Conservation (phyloP, 2,797 vertebrate species). For the Acrossocheilus fasciatus region DNA sequence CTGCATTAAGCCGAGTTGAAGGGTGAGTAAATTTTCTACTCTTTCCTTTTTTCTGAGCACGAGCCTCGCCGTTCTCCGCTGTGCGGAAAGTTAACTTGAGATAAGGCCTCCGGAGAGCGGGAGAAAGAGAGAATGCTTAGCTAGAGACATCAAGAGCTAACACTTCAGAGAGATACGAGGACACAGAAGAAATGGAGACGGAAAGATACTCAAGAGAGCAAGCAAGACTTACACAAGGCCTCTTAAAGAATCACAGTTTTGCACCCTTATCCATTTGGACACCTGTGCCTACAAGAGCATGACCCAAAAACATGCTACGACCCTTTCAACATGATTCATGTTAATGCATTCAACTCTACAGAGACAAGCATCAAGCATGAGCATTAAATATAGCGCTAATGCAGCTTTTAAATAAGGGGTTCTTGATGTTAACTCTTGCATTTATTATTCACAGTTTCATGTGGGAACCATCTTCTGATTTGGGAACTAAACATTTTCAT, state of each 20-base stretch:
- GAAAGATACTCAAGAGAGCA: conserved; percentile 7
- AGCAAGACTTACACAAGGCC: conserved; percentile 9
- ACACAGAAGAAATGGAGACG: conserved; percentile 32
- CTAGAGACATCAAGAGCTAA: conserved; percentile 38
- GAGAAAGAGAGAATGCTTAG: conserved; percentile 28
- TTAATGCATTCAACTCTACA: background rate
- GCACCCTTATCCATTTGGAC: conserved; percentile 8
- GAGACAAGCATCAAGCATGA: background rate
- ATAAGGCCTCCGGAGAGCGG: conserved; percentile 9
- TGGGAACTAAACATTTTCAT: background rate
- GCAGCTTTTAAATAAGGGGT: background rate
- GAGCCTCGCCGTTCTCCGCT: background rate
- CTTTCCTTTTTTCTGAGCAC: background rate
- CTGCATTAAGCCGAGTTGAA: conserved; percentile 11
- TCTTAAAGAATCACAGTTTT: background rate
- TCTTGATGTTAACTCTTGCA: background rate
- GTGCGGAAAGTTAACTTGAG: conserved; percentile 47
- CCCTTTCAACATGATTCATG: background rate
- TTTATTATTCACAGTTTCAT: background rate
- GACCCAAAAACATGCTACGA: background rate
- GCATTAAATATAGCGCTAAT: background rate
- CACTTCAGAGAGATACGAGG: conserved; percentile 22
- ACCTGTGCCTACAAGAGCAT: background rate
- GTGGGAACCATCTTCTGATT: background rate
- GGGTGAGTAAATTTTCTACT: conserved; percentile 27